Evolutionary conservation across 1,140 invertebrate genomes (phyloP).

Genomic region (Hycleus phaleratus): DNA sequence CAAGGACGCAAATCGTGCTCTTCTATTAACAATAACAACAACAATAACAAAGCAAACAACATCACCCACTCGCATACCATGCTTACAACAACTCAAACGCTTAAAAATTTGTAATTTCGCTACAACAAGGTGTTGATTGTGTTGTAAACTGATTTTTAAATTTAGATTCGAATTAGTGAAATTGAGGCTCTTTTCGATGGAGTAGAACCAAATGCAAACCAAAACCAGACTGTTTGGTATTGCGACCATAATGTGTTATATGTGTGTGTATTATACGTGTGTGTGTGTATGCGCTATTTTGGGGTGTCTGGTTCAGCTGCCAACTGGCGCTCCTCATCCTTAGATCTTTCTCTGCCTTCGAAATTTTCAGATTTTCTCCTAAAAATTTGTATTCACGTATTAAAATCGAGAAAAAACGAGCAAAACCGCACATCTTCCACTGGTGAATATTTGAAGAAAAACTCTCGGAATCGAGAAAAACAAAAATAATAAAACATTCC

Average conservation of each 20-base stretch:
- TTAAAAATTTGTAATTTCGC: too few relatives aligned
- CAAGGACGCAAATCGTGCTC: conserved; percentile 8
- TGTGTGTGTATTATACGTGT: too few relatives aligned
- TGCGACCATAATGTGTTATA: conserved; percentile 31
- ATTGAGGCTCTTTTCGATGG: too few relatives aligned
- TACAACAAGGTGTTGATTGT: not conserved
- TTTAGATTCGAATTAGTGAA: too few relatives aligned
- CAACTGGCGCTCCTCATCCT: conserved; percentile 30
- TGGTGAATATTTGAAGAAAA: too few relatives aligned
- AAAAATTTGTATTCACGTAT: too few relatives aligned
- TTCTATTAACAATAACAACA: not conserved
- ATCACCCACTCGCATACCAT: conserved; percentile 1
- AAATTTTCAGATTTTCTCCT: too few relatives aligned
- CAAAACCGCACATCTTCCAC: too few relatives aligned
- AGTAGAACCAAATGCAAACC: too few relatives aligned
- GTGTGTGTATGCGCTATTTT: conserved; percentile 27
- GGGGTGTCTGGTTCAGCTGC: conserved; percentile 35
- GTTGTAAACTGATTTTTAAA: not conserved
- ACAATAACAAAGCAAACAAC: not conserved
- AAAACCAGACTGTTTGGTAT: conserved; percentile 36
- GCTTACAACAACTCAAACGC: not conserved
- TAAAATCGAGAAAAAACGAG: too few relatives aligned
- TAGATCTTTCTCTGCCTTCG: too few relatives aligned
- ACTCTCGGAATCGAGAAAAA: too few relatives aligned
- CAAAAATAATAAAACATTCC: not conserved